These are phyloP conservation scores for Acromyrmex heyeri DNA, from an alignment of 1,140 invertebrate genomes.

Conservation along the genomic window DNA sequence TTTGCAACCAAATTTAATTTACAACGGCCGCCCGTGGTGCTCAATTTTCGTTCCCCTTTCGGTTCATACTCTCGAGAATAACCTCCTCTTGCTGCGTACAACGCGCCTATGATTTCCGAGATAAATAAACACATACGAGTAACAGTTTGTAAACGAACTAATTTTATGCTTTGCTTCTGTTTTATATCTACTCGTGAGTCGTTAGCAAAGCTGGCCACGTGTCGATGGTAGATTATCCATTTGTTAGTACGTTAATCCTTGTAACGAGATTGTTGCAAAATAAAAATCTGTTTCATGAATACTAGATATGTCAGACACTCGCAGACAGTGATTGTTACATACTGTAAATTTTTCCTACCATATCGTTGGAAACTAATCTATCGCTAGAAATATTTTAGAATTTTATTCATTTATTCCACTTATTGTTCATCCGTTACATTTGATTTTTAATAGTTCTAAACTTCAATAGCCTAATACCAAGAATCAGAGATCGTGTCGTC, in stretches of 20 bases:
- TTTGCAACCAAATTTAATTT: slow-evolving; percentile 79
- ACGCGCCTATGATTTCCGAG: slow-evolving; percentile 54
- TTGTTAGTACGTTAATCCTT: background rate
- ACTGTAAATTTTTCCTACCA: background rate
- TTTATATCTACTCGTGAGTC: slow-evolving; percentile 28
- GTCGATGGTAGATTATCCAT: slow-evolving; percentile 32
- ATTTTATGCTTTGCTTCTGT: slow-evolving; percentile 66
- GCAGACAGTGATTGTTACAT: background rate
- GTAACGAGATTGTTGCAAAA: slow-evolving; percentile 20
- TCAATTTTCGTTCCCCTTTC: slow-evolving; percentile 69
- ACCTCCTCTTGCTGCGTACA: slow-evolving; percentile 38
- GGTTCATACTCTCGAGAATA: slow-evolving; percentile 51
- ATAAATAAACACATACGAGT: slow-evolving; percentile 58
- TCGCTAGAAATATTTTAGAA: background rate
- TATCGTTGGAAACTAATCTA: background rate
- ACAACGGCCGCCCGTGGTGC: slow-evolving; percentile 73
- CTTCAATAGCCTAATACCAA: slow-evolving; percentile 11
- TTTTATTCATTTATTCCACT: background rate
- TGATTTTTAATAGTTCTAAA: slow-evolving; percentile 25
- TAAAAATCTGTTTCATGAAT: background rate
- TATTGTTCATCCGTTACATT: background rate
- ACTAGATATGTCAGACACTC: background rate
- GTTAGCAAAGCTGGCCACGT: slow-evolving; percentile 7
- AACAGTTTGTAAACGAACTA: slow-evolving; percentile 68
- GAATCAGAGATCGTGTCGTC: slow-evolving; percentile 33